These are phyloP conservation scores for Parasteatoda tepidariorum DNA, from an alignment of 1,140 invertebrate species.

Conservation along the genomic window DNA sequence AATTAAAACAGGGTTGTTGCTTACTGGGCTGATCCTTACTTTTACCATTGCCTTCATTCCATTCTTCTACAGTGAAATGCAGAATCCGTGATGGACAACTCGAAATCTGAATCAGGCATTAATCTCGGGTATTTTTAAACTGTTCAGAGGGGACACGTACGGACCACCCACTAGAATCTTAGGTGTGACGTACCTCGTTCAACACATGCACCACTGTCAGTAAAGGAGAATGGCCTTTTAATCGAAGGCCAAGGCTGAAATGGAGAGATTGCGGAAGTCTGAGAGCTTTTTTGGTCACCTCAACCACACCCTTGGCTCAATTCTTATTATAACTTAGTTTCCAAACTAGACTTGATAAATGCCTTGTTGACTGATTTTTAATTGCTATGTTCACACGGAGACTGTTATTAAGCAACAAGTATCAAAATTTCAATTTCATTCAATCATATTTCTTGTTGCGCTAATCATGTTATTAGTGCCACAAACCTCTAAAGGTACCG, in stretches of 20 bases:
- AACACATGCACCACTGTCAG: neutral
- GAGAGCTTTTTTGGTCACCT: slow-evolving; percentile 9
- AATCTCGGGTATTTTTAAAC: too few species aligned
- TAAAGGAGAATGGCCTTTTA: slow-evolving; percentile 43
- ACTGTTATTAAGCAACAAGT: too few species aligned
- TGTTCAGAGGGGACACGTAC: neutral
- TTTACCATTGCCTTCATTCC: too few species aligned
- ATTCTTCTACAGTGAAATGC: too few species aligned
- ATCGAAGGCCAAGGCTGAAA: slow-evolving; percentile 52
- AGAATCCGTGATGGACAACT: too few species aligned
- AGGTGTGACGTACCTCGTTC: slow-evolving; percentile 30
- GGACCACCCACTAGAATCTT: slow-evolving; percentile 39
- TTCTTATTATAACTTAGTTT: neutral
- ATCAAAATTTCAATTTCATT: too few species aligned
- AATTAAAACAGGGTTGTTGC: too few species aligned
- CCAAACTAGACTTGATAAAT: neutral
- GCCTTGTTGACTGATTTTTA: neutral
- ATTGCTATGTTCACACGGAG: neutral
- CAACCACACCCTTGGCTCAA: slow-evolving; percentile 32
- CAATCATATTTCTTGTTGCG: too few species aligned
- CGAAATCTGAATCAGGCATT: too few species aligned
- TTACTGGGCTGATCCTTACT: too few species aligned
- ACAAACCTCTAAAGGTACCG: too few species aligned
- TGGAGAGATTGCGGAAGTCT: slow-evolving; percentile 50
- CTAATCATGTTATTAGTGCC: too few species aligned